Base-by-base conservation (phyloP, 2,888 invertebrate genomes). In the Thyatira batis region DNA sequence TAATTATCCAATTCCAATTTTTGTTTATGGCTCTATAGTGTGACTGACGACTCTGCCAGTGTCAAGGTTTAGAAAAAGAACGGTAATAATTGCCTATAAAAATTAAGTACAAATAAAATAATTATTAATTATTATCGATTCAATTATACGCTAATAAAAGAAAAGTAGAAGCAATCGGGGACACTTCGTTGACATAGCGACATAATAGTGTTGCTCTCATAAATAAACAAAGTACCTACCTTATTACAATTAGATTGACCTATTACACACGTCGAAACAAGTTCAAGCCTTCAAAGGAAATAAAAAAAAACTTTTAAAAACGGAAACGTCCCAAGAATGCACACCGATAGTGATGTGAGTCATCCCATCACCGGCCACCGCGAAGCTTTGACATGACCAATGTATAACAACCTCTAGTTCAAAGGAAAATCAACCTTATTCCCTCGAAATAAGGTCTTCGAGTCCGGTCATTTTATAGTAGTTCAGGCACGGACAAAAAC, bases 251-350 rank as follows among this genome's bases (percentile, higher is more conserved):
- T 52, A 58, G 56, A 71, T 67, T 76, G 74, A 77, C 70, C 76
- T 72, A 82, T 82, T 77, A 79, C 73, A 73, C 64, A 67, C 71
- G 74, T 80, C 78, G 70, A 79, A 78, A 78, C 71, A 71, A 82
- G 76, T 78, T 78, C 63, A 79, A 39, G 76, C 77, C 65, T 58
- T 71, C 69, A 80, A 76, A 73, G 61, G 64, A 76, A 83, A 78
- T 78, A 82, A 83, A 80, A 70, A 76, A 67, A 69, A 77, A 82
- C 60, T 51, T 64, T 67, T 65, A 72, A 70, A 80, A 88, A 85
- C 88, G 88, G 88, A 88, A 87, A 85, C 86, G 77, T 72, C 76
- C 75, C 76, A 86, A 85, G 89, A 88, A 89, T 89, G 89, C 83
- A 80, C 74, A 64, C 72, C 74, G 82, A 84, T 84, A 82, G 74